phyloP scores from a whole-genome alignment of 2,113 vertebrate genomes.

The Eulacestoma nigropectus region DNA sequence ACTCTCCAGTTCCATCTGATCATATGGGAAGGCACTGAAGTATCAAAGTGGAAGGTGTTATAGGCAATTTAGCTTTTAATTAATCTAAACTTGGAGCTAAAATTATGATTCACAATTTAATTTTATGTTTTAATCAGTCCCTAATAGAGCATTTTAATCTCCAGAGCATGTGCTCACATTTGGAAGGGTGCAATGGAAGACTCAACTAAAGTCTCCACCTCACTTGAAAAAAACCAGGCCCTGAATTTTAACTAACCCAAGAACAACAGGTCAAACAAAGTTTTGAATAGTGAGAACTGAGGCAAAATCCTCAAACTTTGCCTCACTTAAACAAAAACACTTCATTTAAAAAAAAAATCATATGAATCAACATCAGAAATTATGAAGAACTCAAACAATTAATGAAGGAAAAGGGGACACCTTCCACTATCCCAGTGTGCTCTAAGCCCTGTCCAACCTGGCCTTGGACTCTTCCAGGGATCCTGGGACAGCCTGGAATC shows the following conservation, averaged over 20 bases:
- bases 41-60: conserved; percentile 2
- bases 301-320: background rate
- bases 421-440: background rate
- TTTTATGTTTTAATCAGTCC: conserved; percentile 23
- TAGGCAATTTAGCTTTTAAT: conserved; percentile 21
- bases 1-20: background rate
- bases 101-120: background rate
- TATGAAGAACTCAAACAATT: background rate
- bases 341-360: background rate
- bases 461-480: background rate
- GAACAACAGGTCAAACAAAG: background rate
- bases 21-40: background rate
- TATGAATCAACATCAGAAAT: background rate
- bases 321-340: background rate
- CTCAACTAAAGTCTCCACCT: background rate
- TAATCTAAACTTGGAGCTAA: background rate
- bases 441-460: background rate
- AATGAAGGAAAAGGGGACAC: background rate
- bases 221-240: background rate
- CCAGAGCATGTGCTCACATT: background rate
- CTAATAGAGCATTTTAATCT: background rate
- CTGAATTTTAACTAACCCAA: background rate
- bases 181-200: background rate
- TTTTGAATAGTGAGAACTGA: background rate
- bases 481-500: background rate